Base-by-base conservation (phyloP, 2,113 vertebrate species). In the Centrocercus urophasianus region DNA sequence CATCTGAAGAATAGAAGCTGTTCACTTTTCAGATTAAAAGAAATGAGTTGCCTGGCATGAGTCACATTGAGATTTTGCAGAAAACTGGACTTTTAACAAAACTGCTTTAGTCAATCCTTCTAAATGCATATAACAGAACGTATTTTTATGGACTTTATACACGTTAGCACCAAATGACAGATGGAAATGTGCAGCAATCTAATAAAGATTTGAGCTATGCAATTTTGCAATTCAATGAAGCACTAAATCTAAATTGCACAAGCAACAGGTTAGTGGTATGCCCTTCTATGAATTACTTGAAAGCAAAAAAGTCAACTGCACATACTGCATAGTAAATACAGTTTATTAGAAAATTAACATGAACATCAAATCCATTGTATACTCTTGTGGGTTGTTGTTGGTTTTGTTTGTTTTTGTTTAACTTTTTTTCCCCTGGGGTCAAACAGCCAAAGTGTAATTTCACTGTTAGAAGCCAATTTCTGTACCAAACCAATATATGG, bases 141-240 rank as follows among this genome's bases (percentile, higher is more conserved):
- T 43, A 65, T 32, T 32, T 63, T 67, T 11, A 4, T 9, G 30
- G 13, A 32, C 90, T 88, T 72, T 84, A 67, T 25, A 45, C 9
- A 48, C 4, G 13, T 63, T 75, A 78, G 82, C 65, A 88, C 6
- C 10, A 56, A 81, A 27, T 36, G 34, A 83, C 10, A 81, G 15
- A 86, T 84, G 7, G 59, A 64, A n/a, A 70, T 38, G 52, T 30
- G 28, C 18, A 85, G 38, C 16, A 75, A 42, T 25, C 7, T 54
- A 81, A 61, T 56, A 59, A 89, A 56, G n/a, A 63, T 60, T 7
- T 57, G 17, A 79, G 45, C 28, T 15, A n/a, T 4, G 12, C 8
- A 78, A 57, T 63, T 86, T 79, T 96, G 60, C 64, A 91, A 73
- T 30, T 75, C 54, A 50, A 16, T 88, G 36, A 79, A 86, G 73